A percentile compares a stretch with the other conserved stretches of the same genome.
Conservation (phyloP, 2,888 invertebrate genomes). For the Callinectes sapidus region DNA sequence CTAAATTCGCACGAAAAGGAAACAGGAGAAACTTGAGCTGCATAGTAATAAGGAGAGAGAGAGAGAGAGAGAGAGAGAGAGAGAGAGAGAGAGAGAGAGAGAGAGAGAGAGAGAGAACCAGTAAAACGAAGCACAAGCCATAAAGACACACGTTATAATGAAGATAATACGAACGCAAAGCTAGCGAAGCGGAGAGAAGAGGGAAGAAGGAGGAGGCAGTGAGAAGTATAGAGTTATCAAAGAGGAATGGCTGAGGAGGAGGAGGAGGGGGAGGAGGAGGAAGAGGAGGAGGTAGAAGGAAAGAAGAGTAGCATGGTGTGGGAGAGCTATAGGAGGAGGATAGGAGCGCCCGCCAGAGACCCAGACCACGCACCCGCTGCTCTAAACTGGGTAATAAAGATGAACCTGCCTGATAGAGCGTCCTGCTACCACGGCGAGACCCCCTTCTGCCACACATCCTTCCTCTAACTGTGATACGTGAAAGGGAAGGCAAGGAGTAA, state of each 20-base stretch:
- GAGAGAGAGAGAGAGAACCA: background rate
- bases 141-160: background rate
- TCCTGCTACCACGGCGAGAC: slow-evolving; percentile 1
- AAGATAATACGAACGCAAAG: background rate
- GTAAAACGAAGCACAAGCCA: background rate
- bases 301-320: background rate
- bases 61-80: background rate
- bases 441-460: slow-evolving; percentile 26
- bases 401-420: slow-evolving; percentile 42
- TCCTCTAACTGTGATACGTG: background rate
- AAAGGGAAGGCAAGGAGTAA: background rate
- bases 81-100: background rate
- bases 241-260: background rate
- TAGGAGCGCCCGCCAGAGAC: slow-evolving; percentile 3
- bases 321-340: background rate
- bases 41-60: background rate
- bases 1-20: slow-evolving; percentile 7
- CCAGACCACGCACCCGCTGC: slow-evolving; percentile 22
- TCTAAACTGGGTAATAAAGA: slow-evolving; percentile 53
- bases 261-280: background rate
- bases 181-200: background rate
- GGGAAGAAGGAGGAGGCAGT: background rate
- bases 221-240: background rate
- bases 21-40: slow-evolving; percentile 27
- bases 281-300: background rate